These are phyloP conservation scores for Tragopan temminckii DNA, from an alignment of 2,797 vertebrate genomes.

Conservation along the genomic window DNA sequence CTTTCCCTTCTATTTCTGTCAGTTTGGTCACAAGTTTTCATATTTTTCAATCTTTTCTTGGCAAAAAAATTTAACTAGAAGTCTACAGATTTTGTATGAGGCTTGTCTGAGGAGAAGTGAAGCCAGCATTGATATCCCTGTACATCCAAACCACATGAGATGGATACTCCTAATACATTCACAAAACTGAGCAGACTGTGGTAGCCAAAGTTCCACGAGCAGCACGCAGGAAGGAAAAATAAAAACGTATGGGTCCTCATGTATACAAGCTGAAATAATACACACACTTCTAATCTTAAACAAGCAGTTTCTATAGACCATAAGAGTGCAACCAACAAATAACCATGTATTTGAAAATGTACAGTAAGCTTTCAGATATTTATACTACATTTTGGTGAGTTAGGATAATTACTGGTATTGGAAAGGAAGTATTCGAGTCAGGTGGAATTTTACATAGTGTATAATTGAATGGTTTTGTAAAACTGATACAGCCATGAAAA, in stretches of 20 bases:
- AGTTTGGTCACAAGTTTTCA: neutral
- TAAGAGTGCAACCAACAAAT: neutral
- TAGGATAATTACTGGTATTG: neutral
- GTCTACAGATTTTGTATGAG: neutral
- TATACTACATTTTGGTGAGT: neutral
- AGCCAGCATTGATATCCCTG: neutral
- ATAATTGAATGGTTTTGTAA: neutral
- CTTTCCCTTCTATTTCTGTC: neutral
- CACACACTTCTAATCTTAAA: neutral
- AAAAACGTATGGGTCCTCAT: fast-evolving
- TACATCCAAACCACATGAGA: neutral
- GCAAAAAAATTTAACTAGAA: neutral
- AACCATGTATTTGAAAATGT: neutral
- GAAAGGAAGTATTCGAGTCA: neutral
- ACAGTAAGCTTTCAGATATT: neutral
- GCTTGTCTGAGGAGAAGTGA: neutral
- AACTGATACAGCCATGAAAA: neutral
- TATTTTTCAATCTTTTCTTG: neutral
- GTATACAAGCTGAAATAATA: neutral
- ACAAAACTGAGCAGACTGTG: neutral
- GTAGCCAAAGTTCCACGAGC: neutral
- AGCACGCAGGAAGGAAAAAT: neutral
- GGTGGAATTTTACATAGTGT: neutral
- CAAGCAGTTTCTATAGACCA: neutral
- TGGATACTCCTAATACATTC: neutral